Percentiles rank a stretch among this genome's conserved stretches.
These are phyloP conservation scores for Chionoecetes opilio DNA, from an alignment of 1,140 invertebrate species.

Conservation along the genomic window DNA sequence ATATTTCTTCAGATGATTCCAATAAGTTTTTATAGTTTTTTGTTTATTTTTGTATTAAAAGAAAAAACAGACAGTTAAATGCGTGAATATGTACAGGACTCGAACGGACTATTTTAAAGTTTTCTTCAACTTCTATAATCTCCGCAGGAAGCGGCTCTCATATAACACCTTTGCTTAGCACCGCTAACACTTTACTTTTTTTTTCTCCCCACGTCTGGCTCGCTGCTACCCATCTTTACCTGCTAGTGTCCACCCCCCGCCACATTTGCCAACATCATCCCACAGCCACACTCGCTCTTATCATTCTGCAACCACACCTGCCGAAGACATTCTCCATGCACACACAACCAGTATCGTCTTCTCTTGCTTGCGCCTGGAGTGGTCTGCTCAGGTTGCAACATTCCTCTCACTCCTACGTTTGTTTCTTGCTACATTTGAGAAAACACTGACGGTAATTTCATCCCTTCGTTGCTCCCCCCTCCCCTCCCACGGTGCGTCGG, in stretches of 20 bases:
- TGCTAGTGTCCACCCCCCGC: no score
- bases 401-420: background rate
- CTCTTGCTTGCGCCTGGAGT: background rate
- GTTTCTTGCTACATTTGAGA: conserved; percentile 20
- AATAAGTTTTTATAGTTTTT: no score
- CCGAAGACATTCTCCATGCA: no score
- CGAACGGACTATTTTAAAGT: background rate
- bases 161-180: background rate
- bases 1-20: no score
- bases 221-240: no score
- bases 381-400: background rate
- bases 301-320: no score
- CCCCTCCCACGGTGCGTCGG: background rate
- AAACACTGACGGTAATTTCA: background rate
- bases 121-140: background rate
- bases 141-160: background rate
- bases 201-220: no score
- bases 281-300: no score
- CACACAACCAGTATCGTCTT: no score
- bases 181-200: background rate
- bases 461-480: no score
- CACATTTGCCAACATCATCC: no score
- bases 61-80: background rate
- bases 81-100: background rate
- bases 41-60: no score